phyloP scores from a whole-genome alignment of 2,113 vertebrate species.

The Condylura cristata region DNA sequence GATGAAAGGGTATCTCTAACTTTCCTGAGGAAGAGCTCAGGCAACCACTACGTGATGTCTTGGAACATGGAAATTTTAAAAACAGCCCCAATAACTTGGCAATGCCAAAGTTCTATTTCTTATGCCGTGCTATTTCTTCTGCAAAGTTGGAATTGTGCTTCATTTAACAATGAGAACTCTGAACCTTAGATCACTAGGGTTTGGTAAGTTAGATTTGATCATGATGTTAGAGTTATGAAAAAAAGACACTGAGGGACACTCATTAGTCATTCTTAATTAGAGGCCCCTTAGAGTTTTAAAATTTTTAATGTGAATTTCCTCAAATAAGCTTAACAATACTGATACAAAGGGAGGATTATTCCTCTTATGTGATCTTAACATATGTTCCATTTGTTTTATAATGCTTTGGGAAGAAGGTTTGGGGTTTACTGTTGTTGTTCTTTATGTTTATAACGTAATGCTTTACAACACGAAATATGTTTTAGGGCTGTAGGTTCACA shows the following conservation, averaged over 20 bases:
- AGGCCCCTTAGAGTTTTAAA: conserved; percentile 33
- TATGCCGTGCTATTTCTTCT: background rate
- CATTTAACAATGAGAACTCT: background rate
- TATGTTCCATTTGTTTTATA: background rate
- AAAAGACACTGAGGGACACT: background rate
- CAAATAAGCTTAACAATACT: conserved; percentile 8
- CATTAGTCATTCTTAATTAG: conserved; percentile 26
- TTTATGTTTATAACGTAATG: too few species aligned
- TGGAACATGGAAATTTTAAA: conserved; percentile 18
- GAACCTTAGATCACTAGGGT: background rate
- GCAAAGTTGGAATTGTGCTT: background rate
- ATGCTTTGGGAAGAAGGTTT: background rate
- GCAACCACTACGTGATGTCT: background rate
- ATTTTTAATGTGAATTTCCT: conserved; percentile 56
- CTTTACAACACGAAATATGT: too few species aligned
- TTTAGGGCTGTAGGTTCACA: too few species aligned
- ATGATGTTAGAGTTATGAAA: background rate
- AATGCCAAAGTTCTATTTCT: background rate
- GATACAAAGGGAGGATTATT: background rate
- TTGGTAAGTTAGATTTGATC: conserved; percentile 2
- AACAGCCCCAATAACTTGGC: background rate
- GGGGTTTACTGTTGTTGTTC: background rate
- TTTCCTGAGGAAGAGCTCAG: conserved; percentile 83
- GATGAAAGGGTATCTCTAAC: conserved; percentile 81
- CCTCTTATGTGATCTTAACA: background rate